A percentile compares a stretch with the other conserved stretches of the same genome.
These are phyloP conservation scores for Cheumatopsyche charites DNA, from an alignment of 1,140 invertebrate species.

Conservation along the genomic window DNA sequence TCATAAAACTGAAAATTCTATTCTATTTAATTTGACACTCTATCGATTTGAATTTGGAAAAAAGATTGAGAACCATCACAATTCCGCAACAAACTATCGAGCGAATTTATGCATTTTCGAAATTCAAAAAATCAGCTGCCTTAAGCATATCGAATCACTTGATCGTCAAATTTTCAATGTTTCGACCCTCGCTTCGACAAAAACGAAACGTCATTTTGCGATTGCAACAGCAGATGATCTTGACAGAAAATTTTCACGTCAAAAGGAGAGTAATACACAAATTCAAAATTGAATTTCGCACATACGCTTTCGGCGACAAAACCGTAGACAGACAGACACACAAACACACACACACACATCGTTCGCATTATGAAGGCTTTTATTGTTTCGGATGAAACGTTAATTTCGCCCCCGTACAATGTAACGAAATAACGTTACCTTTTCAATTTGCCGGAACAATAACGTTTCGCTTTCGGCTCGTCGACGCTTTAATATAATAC, in stretches of 20 bases:
- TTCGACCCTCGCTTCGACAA: neutral
- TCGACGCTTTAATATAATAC: too few species aligned
- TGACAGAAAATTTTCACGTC: too few species aligned
- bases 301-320: neutral
- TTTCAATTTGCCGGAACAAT: slow-evolving; percentile 13
- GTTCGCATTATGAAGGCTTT: slow-evolving; percentile 28
- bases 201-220: too few species aligned
- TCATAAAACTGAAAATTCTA: too few species aligned
- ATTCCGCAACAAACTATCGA: slow-evolving; percentile 25
- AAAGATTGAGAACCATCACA: slow-evolving; percentile 6
- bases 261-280: too few species aligned
- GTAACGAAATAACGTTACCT: slow-evolving; percentile 15
- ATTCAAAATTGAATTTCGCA: too few species aligned
- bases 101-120: slow-evolving; percentile 26
- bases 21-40: too few species aligned
- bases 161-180: slow-evolving; percentile 32
- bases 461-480: neutral
- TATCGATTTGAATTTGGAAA: too few species aligned
- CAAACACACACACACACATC: neutral
- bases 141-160: slow-evolving; percentile 44
- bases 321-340: neutral
- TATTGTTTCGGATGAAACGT: slow-evolving; percentile 30
- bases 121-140: slow-evolving; percentile 45
- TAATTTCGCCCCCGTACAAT: slow-evolving; percentile 27
- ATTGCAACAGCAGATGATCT: too few species aligned